Evolutionary conservation across 2,113 vertebrate genomes (phyloP).

Genomic region (Diadophis punctatus): DNA sequence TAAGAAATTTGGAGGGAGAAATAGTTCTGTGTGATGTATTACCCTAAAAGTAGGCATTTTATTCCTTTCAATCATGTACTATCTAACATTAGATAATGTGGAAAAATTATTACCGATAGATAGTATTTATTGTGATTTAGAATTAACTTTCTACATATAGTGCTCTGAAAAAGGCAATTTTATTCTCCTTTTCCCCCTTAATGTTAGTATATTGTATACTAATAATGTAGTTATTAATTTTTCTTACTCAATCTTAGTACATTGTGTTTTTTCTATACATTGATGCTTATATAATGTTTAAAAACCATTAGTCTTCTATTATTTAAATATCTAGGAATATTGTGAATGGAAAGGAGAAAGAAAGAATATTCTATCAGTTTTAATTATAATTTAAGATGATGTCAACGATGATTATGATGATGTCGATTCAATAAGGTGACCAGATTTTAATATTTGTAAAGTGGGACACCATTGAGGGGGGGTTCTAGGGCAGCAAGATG

Average conservation of each 20-base stretch:
- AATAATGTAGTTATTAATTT: neutral
- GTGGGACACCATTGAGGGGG: too few species aligned
- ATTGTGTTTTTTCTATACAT: neutral
- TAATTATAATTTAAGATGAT: neutral
- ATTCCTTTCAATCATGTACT: neutral
- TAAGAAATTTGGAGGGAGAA: neutral
- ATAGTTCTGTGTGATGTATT: neutral
- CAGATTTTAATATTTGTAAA: too few species aligned
- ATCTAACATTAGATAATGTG: neutral
- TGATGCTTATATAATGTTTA: neutral
- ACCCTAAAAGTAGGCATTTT: neutral
- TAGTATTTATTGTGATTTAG: neutral
- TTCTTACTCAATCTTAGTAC: neutral
- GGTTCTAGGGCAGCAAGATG: too few species aligned
- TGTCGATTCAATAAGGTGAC: too few species aligned
- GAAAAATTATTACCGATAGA: neutral
- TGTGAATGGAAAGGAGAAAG: neutral
- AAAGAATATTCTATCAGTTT: neutral
- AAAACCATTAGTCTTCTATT: neutral
- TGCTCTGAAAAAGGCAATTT: neutral
- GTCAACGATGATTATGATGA: neutral
- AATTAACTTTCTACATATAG: neutral
- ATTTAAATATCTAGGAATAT: neutral
- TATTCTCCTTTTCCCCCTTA: neutral
- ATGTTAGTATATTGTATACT: neutral